Evolutionary conservation across 2,888 invertebrate species (phyloP), one percentile per base, ranked within the genome.

Genomic region (Nasonovia ribisnigri): DNA sequence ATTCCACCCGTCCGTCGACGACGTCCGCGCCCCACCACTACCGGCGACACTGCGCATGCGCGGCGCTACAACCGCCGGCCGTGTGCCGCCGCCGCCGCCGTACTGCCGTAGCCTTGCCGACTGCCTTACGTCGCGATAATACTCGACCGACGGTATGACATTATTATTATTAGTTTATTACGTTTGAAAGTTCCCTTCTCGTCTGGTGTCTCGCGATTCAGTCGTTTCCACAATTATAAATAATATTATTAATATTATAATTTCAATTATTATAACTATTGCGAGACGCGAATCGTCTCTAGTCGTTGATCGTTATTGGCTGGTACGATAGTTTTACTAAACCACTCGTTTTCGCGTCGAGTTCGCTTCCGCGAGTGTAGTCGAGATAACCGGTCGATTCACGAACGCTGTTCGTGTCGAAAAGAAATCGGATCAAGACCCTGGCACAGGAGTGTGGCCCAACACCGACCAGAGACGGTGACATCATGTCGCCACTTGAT

Each of bases 31-130:
- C 24, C 84, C 84, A 43, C 84, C 84, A 24, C 11, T 43, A 43
- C 43, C 20, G 84, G 84, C 29, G 13, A 26, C 84, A 84, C 10
- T 0, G 43, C 84, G 84, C 84, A 84, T 84, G 84, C 84, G 84
- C 29, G 43, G 11, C 84, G 11, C 43, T 77, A 77, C 77, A 77
- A 77, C 77, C 77, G 77, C 77, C 77, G 77, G 77, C 77, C 24
- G 77, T 36, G 84, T 11, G 84, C 43, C 16, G 43, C 84, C 84
- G 84, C 84, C 84, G 84, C 43, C 5, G 43, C 84, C 84, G 84
- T 46, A 46, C 11, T 46, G 46, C 84, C 84, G 84, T 43, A 84
- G 43, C 84, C 84, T 84, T 84, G 84, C 43, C 84, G 84, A 77
- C 36, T 36, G 36, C 77, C 43, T 42, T 43, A 84, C 84, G 84